A percentile compares a stretch with the other conserved stretches of the same genome.
Evolutionary conservation across 2,113 vertebrate genomes (phyloP).

Genomic region (Eretmochelys imbricata): DNA sequence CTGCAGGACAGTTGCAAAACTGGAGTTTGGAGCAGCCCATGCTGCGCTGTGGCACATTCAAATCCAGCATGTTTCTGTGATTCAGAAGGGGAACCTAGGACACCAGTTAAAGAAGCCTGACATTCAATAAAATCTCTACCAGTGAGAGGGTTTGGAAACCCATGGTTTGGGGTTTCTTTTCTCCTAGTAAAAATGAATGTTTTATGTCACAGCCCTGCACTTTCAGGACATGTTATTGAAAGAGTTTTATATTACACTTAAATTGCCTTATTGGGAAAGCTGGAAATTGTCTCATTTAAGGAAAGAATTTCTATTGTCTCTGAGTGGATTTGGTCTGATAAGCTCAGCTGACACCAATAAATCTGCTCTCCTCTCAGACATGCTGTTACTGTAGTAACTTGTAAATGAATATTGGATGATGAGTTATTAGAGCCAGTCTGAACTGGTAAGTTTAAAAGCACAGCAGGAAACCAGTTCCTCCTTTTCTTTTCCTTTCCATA

Average conservation of each 20-base stretch:
- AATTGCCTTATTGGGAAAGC: conserved; percentile 35
- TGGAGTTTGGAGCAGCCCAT: background rate
- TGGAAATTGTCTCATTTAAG: conserved; percentile 32
- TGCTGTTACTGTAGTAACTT: conserved; percentile 72
- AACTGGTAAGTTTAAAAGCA: conserved; percentile 58
- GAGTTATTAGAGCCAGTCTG: conserved; percentile 62
- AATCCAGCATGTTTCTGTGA: background rate
- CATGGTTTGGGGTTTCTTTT: background rate
- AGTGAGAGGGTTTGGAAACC: background rate
- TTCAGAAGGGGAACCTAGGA: background rate
- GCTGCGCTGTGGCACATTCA: background rate
- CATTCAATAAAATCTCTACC: background rate
- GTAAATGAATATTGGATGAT: conserved; percentile 70
- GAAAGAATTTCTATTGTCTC: conserved; percentile 45
- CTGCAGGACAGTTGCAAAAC: background rate
- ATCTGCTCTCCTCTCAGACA: conserved; percentile 61
- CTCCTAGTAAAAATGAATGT: background rate
- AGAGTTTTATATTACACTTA: conserved; percentile 34
- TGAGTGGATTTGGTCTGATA: conserved; percentile 66
- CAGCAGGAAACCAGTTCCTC: conserved; percentile 44
- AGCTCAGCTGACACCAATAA: conserved; percentile 67
- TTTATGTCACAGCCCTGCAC: background rate
- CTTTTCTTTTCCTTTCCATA: conserved; percentile 6
- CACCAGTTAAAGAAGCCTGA: background rate
- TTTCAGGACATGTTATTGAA: background rate